Percentiles rank a stretch among this genome's conserved stretches.
phyloP scores from a whole-genome alignment of 2,113 vertebrate species.

The Heterocephalus glaber region DNA sequence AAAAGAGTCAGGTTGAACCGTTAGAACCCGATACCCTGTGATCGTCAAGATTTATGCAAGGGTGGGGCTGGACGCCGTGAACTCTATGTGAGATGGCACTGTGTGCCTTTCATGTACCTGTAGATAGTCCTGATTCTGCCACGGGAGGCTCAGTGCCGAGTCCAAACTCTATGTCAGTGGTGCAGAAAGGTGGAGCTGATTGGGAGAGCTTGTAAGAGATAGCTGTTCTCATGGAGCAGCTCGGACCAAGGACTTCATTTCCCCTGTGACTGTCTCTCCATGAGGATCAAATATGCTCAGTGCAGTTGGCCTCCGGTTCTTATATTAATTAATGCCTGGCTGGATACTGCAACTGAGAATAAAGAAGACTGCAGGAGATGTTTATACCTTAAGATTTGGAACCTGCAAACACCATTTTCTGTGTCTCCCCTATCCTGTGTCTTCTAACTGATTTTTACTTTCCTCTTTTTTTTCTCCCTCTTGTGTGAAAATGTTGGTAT shows the following conservation, averaged over 20 bases:
- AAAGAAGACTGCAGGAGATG: background rate
- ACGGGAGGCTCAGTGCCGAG: background rate
- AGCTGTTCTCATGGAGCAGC: background rate
- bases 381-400: slow-evolving; percentile 3
- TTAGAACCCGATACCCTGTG: background rate
- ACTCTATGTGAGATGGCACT: background rate
- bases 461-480: background rate
- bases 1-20: background rate
- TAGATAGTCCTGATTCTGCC: background rate
- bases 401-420: slow-evolving; percentile 4
- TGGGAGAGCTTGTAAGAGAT: background rate
- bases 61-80: background rate
- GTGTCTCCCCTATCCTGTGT: background rate
- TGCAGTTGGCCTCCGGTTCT: background rate
- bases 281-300: background rate
- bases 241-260: background rate
- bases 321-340: background rate
- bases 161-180: slow-evolving; percentile 1
- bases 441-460: slow-evolving; percentile 33
- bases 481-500: slow-evolving; percentile 76
- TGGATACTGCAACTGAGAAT: background rate
- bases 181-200: background rate
- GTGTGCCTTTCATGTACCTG: background rate
- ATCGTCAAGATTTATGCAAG: background rate
- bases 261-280: background rate